Conservation (phyloP, 92 coral and sea anemone species). For the Siderastrea radians region DNA sequence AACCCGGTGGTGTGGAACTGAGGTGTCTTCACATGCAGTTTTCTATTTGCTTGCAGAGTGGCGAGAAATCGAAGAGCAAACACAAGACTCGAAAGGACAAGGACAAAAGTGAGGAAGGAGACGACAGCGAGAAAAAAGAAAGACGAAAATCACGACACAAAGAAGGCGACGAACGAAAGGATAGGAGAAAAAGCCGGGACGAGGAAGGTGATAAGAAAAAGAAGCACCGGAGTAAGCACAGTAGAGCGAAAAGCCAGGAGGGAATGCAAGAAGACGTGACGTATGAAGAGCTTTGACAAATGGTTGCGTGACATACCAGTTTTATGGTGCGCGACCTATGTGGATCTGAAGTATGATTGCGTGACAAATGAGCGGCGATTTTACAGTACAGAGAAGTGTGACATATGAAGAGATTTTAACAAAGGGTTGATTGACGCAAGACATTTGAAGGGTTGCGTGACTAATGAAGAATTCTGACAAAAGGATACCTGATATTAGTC, state of each 20-base stretch:
- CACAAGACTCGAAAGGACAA: slow-evolving; percentile 82
- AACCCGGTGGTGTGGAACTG: too few species aligned
- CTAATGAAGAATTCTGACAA: background rate
- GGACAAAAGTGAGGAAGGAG: slow-evolving; percentile 67
- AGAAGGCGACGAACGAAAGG: slow-evolving; percentile 77
- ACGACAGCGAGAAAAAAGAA: slow-evolving; percentile 72
- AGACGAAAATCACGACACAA: slow-evolving; percentile 74
- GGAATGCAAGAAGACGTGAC: slow-evolving; percentile 52
- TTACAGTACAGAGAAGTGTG: too few species aligned
- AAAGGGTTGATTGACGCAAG: too few species aligned
- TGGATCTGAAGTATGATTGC: background rate
- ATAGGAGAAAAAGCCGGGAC: slow-evolving; percentile 72
- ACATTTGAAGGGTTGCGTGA: too few species aligned
- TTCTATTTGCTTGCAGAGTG: slow-evolving; percentile 58
- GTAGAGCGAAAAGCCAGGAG: slow-evolving; percentile 62
- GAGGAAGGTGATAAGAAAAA: slow-evolving; percentile 82
- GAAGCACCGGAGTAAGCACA: slow-evolving; percentile 83
- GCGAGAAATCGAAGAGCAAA: slow-evolving; percentile 77
- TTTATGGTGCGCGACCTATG: background rate
- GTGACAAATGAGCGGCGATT: background rate
- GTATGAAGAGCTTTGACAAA: slow-evolving; percentile 77
- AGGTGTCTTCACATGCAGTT: background rate
- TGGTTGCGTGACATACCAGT: background rate
- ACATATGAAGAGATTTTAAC: too few species aligned
- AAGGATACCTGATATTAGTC: background rate